Evolutionary conservation across 2,797 vertebrate species (phyloP).

Genomic region (Rhabdophis nuchalis): DNA sequence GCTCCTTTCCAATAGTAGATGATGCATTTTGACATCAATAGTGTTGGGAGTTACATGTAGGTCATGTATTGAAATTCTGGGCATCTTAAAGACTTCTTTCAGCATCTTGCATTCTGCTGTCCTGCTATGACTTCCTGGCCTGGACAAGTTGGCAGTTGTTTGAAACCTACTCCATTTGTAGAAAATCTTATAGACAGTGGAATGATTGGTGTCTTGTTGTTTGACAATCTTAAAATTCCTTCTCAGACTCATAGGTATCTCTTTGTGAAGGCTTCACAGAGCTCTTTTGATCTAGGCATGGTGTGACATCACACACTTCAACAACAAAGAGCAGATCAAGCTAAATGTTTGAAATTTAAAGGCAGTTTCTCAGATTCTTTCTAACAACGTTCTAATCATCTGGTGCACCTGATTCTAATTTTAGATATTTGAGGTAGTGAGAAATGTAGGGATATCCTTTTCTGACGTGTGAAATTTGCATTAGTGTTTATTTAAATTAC

Average conservation of each 20-base stretch:
- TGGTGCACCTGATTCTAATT: neutral
- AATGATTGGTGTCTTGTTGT: neutral
- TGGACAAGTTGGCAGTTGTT: neutral
- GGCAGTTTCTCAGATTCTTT: neutral
- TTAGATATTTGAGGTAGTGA: neutral
- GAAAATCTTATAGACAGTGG: neutral
- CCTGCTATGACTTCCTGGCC: neutral
- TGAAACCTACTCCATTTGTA: neutral
- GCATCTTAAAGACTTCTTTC: neutral
- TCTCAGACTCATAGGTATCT: neutral
- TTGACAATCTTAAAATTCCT: neutral
- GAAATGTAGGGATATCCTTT: neutral
- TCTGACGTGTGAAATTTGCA: neutral
- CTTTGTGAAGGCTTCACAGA: neutral
- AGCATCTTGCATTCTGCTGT: neutral
- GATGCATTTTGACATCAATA: neutral
- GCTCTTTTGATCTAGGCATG: neutral
- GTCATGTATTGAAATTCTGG: neutral
- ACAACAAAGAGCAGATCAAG: neutral
- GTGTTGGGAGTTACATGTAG: neutral
- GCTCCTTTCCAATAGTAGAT: neutral
- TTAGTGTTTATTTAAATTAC: neutral
- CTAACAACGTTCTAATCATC: neutral
- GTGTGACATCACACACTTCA: neutral
- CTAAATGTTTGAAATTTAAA: neutral